phyloP scores from a whole-genome alignment of 1,140 invertebrate genomes.

The Drosophila hydei region DNA sequence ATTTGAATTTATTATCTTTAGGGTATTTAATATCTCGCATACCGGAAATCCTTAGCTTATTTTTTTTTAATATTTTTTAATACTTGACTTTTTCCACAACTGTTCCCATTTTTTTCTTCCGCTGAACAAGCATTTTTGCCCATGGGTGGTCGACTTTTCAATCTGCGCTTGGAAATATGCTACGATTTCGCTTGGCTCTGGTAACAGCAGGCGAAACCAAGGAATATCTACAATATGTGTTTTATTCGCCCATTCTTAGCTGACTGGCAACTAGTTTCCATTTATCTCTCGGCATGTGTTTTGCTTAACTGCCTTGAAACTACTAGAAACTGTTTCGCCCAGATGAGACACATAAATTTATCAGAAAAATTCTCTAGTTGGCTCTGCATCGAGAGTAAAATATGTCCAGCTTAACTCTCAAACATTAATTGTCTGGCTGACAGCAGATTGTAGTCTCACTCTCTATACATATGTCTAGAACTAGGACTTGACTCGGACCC shows the following conservation, averaged over 20 bases:
- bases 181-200: slow-evolving; percentile 16
- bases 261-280: slow-evolving; percentile 58
- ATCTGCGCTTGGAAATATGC: slow-evolving; percentile 55
- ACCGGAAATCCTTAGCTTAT: not conserved
- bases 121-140: slow-evolving; percentile 19
- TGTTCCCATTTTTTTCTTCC: slow-evolving; percentile 22
- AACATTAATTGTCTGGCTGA: slow-evolving; percentile 66
- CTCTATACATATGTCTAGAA: slow-evolving; percentile 10
- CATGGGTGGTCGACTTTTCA: slow-evolving; percentile 50
- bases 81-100: slow-evolving; percentile 2
- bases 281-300: slow-evolving; percentile 53
- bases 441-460: slow-evolving; percentile 27
- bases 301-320: slow-evolving; percentile 38
- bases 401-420: slow-evolving; percentile 46
- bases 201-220: slow-evolving; percentile 21
- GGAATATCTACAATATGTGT: not conserved
- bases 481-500: slow-evolving; percentile 12
- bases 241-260: slow-evolving; percentile 1
- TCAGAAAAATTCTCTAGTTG: slow-evolving; percentile 21
- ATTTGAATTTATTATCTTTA: not conserved
- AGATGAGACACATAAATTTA: slow-evolving; percentile 59
- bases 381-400: slow-evolving; percentile 50
- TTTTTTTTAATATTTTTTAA: slow-evolving; percentile 10
- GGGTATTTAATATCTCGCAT: not conserved
- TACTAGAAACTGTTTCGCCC: slow-evolving; percentile 39